phyloP scores from a whole-genome alignment of 2,113 vertebrate genomes.

The Pipa parva region DNA sequence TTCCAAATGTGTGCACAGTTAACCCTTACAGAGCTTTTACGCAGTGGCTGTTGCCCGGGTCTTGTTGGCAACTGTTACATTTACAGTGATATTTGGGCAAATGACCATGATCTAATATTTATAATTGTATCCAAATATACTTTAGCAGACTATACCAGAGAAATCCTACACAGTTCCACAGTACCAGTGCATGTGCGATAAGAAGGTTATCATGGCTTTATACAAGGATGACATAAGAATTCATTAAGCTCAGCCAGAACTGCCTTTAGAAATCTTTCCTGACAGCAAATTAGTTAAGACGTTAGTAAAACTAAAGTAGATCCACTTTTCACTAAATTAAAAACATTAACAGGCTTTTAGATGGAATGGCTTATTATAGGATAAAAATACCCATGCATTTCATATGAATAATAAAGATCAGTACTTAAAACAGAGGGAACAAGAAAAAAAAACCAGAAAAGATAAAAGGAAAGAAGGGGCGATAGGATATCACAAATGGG shows the following conservation, averaged over 20 bases:
- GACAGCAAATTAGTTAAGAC: background rate
- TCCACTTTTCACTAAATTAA: no score
- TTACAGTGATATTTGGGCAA: background rate
- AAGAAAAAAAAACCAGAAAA: no score
- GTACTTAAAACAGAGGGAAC: no score
- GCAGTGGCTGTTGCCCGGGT: background rate
- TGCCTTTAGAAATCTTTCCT: background rate
- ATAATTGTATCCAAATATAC: no score
- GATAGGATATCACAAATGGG: no score
- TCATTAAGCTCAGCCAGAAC: background rate
- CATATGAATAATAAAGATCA: no score
- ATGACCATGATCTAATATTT: no score
- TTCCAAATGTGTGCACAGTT: slow-evolving; percentile 14
- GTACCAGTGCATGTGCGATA: background rate
- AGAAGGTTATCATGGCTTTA: background rate
- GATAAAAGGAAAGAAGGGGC: no score
- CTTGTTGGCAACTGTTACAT: background rate
- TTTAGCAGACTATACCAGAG: no score
- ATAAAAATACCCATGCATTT: no score
- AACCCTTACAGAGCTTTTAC: slow-evolving; percentile 12
- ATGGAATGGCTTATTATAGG: background rate
- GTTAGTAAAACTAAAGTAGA: no score
- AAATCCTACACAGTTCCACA: background rate
- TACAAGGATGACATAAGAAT: background rate
- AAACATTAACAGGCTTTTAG: slow-evolving; percentile 9